These are phyloP conservation scores for Flabesymbios commensalis DNA, from an alignment of 2,888 invertebrate genomes.

Conservation along the genomic window DNA sequence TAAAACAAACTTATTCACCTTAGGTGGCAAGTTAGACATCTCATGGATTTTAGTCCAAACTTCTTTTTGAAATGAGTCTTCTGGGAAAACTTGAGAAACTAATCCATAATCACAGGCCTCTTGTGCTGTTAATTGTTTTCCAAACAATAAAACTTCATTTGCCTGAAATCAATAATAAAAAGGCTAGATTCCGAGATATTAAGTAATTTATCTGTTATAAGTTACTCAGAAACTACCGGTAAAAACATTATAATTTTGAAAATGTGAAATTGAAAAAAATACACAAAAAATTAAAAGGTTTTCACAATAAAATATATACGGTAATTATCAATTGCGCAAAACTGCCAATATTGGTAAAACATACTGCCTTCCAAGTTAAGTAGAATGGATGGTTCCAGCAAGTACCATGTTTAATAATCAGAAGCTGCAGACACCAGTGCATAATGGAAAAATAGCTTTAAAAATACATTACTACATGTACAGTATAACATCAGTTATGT, in stretches of 20 bases:
- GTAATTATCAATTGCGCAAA: not conserved
- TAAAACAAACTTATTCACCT: constrained; percentile 36
- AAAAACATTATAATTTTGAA: not conserved
- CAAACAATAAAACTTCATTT: constrained; percentile 69
- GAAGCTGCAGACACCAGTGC: no score
- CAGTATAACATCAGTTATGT: no score
- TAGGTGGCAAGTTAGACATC: constrained; percentile 64
- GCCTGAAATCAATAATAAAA: constrained; percentile 59
- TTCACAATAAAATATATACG: not conserved
- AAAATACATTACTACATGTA: no score
- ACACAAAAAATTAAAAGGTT: not conserved
- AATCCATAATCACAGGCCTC: constrained; percentile 81
- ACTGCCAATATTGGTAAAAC: not conserved
- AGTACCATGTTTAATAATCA: no score
- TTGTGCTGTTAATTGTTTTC: constrained; percentile 75
- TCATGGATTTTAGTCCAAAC: constrained; percentile 65
- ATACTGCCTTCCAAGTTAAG: no score
- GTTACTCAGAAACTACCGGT: not conserved
- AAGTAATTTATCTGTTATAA: not conserved
- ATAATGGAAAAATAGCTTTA: no score
- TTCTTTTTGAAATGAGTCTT: constrained; percentile 67
- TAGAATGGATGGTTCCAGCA: no score
- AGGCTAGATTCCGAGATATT: not conserved
- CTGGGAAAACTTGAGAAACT: constrained; percentile 77
- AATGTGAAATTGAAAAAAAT: not conserved